A percentile compares a stretch with the other conserved stretches of the same genome.
Evolutionary conservation across 2,797 vertebrate species (phyloP).

Genomic region (Orientallactaga sibirica): DNA sequence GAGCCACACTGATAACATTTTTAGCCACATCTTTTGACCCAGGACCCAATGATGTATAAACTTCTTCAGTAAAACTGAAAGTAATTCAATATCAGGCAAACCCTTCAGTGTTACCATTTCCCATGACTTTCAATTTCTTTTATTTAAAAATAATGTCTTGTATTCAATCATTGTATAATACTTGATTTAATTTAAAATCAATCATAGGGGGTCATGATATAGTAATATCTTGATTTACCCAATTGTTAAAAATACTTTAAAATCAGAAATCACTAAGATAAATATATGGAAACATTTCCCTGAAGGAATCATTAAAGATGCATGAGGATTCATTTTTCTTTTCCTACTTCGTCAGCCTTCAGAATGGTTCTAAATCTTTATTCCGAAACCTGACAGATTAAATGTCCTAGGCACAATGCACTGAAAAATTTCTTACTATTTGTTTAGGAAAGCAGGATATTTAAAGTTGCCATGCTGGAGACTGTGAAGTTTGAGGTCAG

Average conservation of each 20-base stretch:
- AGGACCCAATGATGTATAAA: background rate
- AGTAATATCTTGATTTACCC: slow-evolving; percentile 55
- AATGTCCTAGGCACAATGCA: slow-evolving; percentile 7
- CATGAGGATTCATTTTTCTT: slow-evolving; percentile 67
- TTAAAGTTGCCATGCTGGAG: slow-evolving; percentile 35
- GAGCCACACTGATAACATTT: background rate
- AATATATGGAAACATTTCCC: slow-evolving; percentile 29
- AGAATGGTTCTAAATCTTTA: slow-evolving; percentile 36
- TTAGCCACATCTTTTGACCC: background rate
- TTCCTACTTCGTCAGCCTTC: slow-evolving; percentile 73
- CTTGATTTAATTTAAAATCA: slow-evolving; percentile 54
- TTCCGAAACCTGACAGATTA: slow-evolving; percentile 69
- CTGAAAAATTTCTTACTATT: slow-evolving; percentile 44
- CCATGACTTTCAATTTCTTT: background rate
- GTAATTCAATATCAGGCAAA: background rate
- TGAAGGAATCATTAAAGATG: slow-evolving; percentile 72
- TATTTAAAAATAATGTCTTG: background rate
- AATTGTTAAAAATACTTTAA: slow-evolving; percentile 26
- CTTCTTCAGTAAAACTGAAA: slow-evolving; percentile 21
- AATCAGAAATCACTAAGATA: slow-evolving; percentile 42
- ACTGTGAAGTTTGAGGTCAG: background rate
- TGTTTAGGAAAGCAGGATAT: slow-evolving; percentile 45
- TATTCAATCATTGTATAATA: background rate
- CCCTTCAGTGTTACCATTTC: background rate
- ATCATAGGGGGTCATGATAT: background rate